Conservation (phyloP, 2,113 vertebrate genomes). For the Zeus faber region DNA sequence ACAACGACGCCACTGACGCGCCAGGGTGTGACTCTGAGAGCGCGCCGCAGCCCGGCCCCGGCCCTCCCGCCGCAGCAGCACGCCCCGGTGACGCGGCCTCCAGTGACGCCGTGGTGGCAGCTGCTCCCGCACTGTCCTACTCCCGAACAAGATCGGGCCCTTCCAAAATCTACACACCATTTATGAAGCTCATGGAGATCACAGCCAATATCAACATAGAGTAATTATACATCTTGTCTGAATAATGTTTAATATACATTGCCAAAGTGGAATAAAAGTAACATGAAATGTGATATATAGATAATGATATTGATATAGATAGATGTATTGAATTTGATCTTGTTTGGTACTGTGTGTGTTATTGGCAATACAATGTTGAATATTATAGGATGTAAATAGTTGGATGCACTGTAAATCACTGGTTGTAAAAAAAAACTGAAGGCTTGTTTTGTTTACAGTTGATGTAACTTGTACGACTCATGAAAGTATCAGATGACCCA, state of each 20-base stretch:
- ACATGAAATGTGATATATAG: not conserved
- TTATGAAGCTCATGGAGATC: slow-evolving; percentile 86
- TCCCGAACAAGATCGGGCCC: slow-evolving; percentile 31
- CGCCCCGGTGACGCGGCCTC: slow-evolving; percentile 11
- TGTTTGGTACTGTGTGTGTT: slow-evolving; percentile 22
- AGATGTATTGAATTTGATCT: slow-evolving; percentile 9
- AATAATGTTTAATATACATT: not conserved
- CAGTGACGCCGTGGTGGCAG: slow-evolving; percentile 23
- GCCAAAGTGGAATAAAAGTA: not conserved
- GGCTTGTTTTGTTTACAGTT: slow-evolving; percentile 53
- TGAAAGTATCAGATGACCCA: slow-evolving; percentile 9
- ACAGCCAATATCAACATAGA: slow-evolving; percentile 68
- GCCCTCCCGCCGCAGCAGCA: slow-evolving; percentile 18
- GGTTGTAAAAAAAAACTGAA: slow-evolving; percentile 47
- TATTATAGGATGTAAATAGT: slow-evolving; percentile 46
- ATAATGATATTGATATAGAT: not conserved
- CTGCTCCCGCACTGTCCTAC: slow-evolving; percentile 12
- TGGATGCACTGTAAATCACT: slow-evolving; percentile 43
- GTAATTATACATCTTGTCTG: not conserved
- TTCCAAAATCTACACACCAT: slow-evolving; percentile 77
- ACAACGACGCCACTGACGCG: slow-evolving; percentile 14
- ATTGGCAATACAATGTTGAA: slow-evolving; percentile 16
- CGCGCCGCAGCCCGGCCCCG: slow-evolving; percentile 20
- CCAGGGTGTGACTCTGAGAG: slow-evolving; percentile 18
- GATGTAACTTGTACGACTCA: slow-evolving; percentile 23